These are phyloP conservation scores for Sorex araneus DNA, from an alignment of 2,113 vertebrate species.

Conservation along the genomic window DNA sequence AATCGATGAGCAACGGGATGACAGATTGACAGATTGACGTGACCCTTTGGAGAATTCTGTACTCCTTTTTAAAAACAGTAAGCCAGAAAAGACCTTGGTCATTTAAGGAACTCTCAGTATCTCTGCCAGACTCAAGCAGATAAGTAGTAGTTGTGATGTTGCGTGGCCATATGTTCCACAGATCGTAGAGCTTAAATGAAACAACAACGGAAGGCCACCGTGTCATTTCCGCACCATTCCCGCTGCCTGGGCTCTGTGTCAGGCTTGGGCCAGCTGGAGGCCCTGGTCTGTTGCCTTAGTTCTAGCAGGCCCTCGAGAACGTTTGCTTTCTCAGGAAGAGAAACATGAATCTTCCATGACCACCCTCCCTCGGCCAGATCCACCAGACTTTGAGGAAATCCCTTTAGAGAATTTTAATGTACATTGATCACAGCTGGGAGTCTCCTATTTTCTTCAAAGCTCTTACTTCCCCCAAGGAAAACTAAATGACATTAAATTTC, in stretches of 20 bases:
- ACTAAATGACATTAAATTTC: not conserved
- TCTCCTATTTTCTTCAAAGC: not conserved
- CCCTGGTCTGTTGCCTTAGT: not conserved
- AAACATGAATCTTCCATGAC: not conserved
- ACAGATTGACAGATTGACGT: too few relatives aligned
- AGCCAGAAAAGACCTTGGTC: not conserved
- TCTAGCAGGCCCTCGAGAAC: too few relatives aligned
- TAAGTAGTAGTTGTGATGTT: not conserved
- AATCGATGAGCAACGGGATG: too few relatives aligned
- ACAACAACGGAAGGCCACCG: not conserved
- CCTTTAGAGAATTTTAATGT: not conserved
- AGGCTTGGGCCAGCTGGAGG: accelerated
- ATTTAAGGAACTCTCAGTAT: not conserved
- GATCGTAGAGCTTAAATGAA: not conserved
- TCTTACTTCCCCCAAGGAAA: not conserved
- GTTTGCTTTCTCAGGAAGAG: not conserved
- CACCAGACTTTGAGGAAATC: not conserved
- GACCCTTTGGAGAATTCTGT: not conserved
- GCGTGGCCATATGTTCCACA: not conserved
- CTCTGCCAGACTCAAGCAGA: not conserved
- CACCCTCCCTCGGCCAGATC: not conserved
- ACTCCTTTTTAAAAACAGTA: not conserved
- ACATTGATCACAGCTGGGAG: not conserved
- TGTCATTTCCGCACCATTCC: not conserved
- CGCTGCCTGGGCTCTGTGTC: not conserved